Base-by-base conservation (phyloP, 2,113 vertebrate species). In the Brachirus orientalis region DNA sequence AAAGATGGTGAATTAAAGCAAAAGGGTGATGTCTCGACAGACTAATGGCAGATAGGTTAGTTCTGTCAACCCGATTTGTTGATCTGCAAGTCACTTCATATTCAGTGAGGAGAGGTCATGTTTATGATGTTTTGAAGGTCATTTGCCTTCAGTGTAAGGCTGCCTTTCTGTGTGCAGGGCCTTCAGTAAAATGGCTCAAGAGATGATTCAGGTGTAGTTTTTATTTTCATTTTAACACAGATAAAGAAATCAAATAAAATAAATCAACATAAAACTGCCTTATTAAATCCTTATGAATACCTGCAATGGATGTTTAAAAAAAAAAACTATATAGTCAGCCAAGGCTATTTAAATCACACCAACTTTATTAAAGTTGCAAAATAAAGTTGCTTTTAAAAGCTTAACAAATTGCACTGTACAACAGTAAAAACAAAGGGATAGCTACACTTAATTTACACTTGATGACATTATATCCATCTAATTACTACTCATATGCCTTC, bases 1-100 rank as follows among this genome's bases (percentile, higher is more conserved):
- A 83, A 79, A 86, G 80, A 89, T 82, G 86, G 85, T 57, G 87
- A 87, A 91, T 90, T 90, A 90, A 88, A 80, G 84, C 28, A 84
- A 85, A 88, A 90, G 81, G 82, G 86, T 80, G 83, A 85, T 83
- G 83, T 75, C 81, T 85, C 47, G 43, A 73, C 62, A 62, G 79
- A 44, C 81, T 86, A 82, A 85, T 88, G 86, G 83, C 86, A 79
- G 79, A 86, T 71, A 73, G 80, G 82, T 87, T 87, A 81, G 75
- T 58, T 62, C 83, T 75, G 87, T 88, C 85, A 84, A 47, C 56
- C 77, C 55, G 82, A 78, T 61, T 77, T 79, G 79, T 83, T 89
- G 81, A 84, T 85, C 50, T 46, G 62, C 36, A 10, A 66, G 78
- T 84, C 84, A 50, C 84, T 88, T 80, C 66, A 36, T 65, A 80